Base-by-base conservation (phyloP, 2,888 invertebrate genomes). In the Heliothis peltigera region DNA sequence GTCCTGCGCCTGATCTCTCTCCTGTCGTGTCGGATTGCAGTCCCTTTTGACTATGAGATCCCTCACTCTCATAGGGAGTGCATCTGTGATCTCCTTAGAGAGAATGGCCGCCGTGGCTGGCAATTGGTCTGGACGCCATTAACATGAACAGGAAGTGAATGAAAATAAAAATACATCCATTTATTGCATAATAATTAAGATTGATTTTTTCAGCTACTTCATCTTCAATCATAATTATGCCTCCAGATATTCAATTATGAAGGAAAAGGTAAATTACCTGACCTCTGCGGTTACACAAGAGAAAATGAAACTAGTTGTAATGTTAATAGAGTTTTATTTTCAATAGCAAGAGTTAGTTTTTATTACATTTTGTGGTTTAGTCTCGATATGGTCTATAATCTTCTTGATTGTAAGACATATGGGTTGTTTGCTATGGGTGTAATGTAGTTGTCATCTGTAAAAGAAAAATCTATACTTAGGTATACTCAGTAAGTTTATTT, bases 231-330 rank as follows among this genome's bases (percentile, higher is more conserved):
- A 64, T 79, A 77, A 81, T 82, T 80, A 75, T 58, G 62, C 39
- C 22, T 10, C 43, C 64, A 71, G 68, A 64, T 75, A 64, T 64
- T 74, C 57, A 66, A 72, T 78, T 68, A 77, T 44, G 49, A 61
- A 62, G 79, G 68, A 72, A 76, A 81, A 74, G 75, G 81, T 76
- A 76, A 77, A 61, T 65, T 74, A 82, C 73, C 75, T 54, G 66
- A 63, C 39, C 58, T 69, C 21, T 54, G 49, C 2, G 4, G 0
- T 17, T 7, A 54, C 10, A 35, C 48, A 58, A 49, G 53, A 22
- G 32, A 77, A 67, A 62, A 62, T 25, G 17, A 53, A 46, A 65
- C 79, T 21, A 60, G 28, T 58, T 10, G 1, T 2, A 12, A 39
- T 25, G 19, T 8, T 1, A 8, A 58, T 78, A 76, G 12, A 64